Evolutionary conservation across 1,140 invertebrate genomes (phyloP).

Genomic region (Heliconius eleuchia): DNA sequence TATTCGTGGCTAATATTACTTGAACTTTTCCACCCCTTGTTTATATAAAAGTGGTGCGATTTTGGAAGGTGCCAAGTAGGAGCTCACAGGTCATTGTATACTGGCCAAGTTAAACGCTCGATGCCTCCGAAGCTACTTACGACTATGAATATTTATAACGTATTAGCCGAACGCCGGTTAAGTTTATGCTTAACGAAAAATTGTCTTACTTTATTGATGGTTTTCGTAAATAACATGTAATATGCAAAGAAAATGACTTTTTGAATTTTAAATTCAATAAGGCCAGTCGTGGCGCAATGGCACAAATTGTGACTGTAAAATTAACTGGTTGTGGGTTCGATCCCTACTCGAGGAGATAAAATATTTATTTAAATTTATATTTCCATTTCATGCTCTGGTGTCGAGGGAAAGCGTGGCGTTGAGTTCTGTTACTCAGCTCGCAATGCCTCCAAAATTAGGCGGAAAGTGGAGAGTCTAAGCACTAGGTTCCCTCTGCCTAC

Average conservation of each 20-base stretch:
- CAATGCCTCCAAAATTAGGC: no score
- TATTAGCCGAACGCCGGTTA: constrained; percentile 63
- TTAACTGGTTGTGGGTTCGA: no score
- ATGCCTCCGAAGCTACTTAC: constrained; percentile 71
- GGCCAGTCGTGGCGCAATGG: no score
- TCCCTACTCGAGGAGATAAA: no score
- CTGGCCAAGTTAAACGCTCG: constrained; percentile 64
- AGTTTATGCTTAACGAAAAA: constrained; percentile 37
- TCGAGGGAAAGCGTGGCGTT: no score
- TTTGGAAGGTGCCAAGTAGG: constrained; percentile 22
- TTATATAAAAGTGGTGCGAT: constrained; percentile 16
- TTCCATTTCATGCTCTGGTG: no score
- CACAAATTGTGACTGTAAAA: no score
- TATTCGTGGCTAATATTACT: constrained; percentile 45
- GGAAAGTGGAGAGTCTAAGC: no score
- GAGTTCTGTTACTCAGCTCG: no score
- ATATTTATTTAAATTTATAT: no score
- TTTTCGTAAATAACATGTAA: not conserved
- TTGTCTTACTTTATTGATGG: constrained; percentile 30
- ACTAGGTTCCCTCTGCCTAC: no score
- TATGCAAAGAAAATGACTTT: not conserved
- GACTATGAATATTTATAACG: constrained; percentile 78
- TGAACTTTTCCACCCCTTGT: constrained; percentile 38
- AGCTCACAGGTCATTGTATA: constrained; percentile 41
- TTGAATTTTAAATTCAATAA: not conserved